Conservation (phyloP, 2,797 vertebrate species). For the Mionectes olivaceus region DNA sequence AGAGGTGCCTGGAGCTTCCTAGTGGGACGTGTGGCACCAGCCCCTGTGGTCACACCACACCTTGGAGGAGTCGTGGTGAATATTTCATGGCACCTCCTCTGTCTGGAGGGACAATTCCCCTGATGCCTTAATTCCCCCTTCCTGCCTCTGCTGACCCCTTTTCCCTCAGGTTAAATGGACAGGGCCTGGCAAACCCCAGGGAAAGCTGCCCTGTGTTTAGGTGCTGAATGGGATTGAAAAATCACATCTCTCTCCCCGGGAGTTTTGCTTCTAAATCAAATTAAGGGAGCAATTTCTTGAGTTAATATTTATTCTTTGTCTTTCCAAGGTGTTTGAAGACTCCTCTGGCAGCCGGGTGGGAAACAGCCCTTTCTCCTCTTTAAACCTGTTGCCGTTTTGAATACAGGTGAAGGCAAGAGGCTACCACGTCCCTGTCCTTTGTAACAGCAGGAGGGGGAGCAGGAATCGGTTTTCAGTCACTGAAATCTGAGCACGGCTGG, state of each 20-base stretch:
- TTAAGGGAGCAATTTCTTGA: neutral
- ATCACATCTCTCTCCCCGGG: neutral
- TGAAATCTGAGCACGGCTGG: accelerated
- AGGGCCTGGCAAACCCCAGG: neutral
- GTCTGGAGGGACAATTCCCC: neutral
- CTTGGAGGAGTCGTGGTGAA: neutral
- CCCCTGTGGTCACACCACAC: accelerated
- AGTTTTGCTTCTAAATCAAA: neutral
- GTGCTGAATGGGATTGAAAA: neutral
- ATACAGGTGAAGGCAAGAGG: neutral
- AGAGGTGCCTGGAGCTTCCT: neutral
- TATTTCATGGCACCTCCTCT: neutral
- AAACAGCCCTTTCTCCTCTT: neutral
- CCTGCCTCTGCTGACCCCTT: neutral
- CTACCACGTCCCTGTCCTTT: neutral
- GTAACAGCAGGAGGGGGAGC: neutral
- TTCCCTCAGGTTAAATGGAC: neutral
- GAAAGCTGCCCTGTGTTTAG: neutral
- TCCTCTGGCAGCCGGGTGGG: neutral
- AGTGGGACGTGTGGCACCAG: neutral
- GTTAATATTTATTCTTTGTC: conserved; percentile 14
- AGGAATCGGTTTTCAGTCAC: neutral
- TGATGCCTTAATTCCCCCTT: neutral
- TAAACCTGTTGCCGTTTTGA: neutral
- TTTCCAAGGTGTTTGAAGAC: neutral